Evolutionary conservation across 2,888 invertebrate genomes (phyloP).

Genomic region (Globia sparganii): DNA sequence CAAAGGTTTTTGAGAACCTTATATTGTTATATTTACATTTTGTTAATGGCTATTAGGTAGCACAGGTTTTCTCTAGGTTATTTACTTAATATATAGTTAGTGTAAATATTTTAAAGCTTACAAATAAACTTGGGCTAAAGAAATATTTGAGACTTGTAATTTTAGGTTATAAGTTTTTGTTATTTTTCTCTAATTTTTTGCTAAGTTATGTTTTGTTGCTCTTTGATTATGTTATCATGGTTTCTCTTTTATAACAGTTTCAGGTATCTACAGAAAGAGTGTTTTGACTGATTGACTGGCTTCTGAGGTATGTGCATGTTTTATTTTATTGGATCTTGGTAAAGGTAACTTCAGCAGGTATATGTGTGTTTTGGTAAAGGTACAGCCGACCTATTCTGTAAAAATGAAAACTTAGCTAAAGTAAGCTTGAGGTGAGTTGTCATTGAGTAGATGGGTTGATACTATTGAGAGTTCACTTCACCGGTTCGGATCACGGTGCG

Average conservation of each 20-base stretch:
- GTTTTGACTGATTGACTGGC: background rate
- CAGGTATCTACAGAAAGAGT: slow-evolving; percentile 6
- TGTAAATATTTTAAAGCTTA: slow-evolving; percentile 65
- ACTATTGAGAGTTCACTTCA: background rate
- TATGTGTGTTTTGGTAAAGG: background rate
- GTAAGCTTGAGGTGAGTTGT: background rate
- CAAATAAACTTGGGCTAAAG: slow-evolving; percentile 65
- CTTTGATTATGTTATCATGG: background rate
- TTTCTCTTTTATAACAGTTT: slow-evolving; percentile 15
- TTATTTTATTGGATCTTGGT: background rate
- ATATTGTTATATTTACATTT: slow-evolving; percentile 37
- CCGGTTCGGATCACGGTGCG: background rate
- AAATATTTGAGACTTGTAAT: slow-evolving; percentile 57
- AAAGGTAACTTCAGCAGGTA: background rate
- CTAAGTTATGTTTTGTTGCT: slow-evolving; percentile 19
- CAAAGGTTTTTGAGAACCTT: slow-evolving; percentile 25
- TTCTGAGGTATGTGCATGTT: slow-evolving; percentile 27
- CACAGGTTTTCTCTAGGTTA: slow-evolving; percentile 56
- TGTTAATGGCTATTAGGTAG: slow-evolving; percentile 53
- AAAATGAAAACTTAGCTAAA: background rate
- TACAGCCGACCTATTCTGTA: background rate
- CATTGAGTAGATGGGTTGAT: background rate
- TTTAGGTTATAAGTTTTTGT: slow-evolving; percentile 48
- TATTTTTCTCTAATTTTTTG: background rate
- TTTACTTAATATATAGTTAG: slow-evolving; percentile 50